Base-by-base conservation (phyloP, 1,140 invertebrate species). In the Drosophila lowei region DNA sequence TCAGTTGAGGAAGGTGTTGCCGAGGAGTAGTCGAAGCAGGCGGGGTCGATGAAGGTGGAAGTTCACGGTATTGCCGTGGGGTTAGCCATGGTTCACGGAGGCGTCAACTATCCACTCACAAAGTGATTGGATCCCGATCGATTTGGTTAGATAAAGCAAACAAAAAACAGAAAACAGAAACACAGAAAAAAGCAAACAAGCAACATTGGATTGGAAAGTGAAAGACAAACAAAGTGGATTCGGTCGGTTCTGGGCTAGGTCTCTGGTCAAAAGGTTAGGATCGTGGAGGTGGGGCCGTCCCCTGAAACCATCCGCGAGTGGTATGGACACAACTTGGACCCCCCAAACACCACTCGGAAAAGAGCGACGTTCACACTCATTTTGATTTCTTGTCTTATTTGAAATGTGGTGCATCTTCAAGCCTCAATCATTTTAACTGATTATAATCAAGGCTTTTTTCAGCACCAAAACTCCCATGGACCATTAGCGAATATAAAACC, bases 101-200 rank as follows among this genome's bases (percentile, higher is more conserved):
- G 79, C 79, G 79, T 85, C 72, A 84, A 79, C 79, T 68, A 59
- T 76, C 79, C 79, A 85, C 66, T 85, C 80, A 75, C 79, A 74
- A 83, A 78, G 70, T 63, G 79, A 65, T 70, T 77, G 78, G 63
- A 70, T 43, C 64, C 54, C 47, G 77, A 79, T 79, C 64, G 55
- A 53, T 64, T 57, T 48, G 56, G 8, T 13, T 11, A 38, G 64
- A 80, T 76, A 76, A 71, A 38, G n/a, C n/a, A 21, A 61, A 67
- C 47, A 53, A 48, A 43, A 6, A 38, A 23, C 7, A 34, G 5
- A 42, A 48, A 23, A n/a, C 9, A 2, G n/a, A 9, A 34, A n/a
- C 21, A 6, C 30, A 6, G 6, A 43, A 25, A 25, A 25, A 25
- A 25, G 23, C 23, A 6, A 25, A 25, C 23, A 5, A 25, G 23